phyloP scores from a whole-genome alignment of 2,888 invertebrate species.

The Nudaria mundana region DNA sequence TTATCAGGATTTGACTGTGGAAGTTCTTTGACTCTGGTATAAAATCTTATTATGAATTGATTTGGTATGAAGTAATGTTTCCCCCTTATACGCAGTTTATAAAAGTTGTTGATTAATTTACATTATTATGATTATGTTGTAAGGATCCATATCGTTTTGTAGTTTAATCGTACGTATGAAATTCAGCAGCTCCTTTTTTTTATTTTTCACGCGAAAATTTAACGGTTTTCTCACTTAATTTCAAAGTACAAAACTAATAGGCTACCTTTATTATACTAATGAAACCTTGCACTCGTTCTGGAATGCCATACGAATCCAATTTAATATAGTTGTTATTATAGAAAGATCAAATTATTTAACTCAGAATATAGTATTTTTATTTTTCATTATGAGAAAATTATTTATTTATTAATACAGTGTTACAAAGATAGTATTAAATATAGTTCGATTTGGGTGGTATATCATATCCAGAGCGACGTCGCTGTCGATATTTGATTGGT shows the following conservation, averaged over 20 bases:
- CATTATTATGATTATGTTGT: constrained; percentile 56
- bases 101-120: constrained; percentile 61
- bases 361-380: constrained; percentile 62
- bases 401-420: constrained; percentile 61
- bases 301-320: constrained; percentile 54
- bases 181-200: constrained; percentile 61
- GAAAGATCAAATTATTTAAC: constrained; percentile 68
- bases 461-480: constrained; percentile 42
- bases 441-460: constrained; percentile 49
- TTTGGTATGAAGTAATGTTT: constrained; percentile 39
- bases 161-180: constrained; percentile 64
- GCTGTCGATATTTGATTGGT: constrained; percentile 15
- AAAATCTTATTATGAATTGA: constrained; percentile 49
- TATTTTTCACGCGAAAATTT: constrained; percentile 46
- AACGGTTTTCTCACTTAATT: constrained; percentile 61
- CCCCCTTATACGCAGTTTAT: constrained; percentile 51
- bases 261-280: constrained; percentile 55
- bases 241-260: constrained; percentile 76
- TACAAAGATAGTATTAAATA: constrained; percentile 59
- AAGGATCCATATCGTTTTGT: constrained; percentile 57
- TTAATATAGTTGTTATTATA: constrained; percentile 50
- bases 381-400: constrained; percentile 64
- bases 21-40: constrained; percentile 39
- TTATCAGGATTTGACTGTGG: constrained; percentile 26
- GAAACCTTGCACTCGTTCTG: constrained; percentile 50